Evolutionary conservation across 23 tunicate genomes (phyloP).

Genomic region (Phallusia fumigata): DNA sequence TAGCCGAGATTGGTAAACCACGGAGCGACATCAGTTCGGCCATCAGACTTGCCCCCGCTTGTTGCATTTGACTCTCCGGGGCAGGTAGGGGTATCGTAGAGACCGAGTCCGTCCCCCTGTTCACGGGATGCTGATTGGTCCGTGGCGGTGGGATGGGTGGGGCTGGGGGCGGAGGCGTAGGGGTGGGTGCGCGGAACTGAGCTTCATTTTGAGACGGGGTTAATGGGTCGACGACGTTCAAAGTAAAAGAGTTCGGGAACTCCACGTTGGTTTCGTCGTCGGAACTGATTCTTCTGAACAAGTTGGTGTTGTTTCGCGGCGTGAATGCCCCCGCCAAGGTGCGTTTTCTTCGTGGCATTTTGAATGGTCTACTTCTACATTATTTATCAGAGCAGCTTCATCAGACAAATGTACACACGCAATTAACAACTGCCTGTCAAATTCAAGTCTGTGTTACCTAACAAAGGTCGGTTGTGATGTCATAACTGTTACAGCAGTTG

Average conservation of each 20-base stretch:
- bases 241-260: not conserved
- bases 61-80: not conserved
- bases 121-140: not conserved
- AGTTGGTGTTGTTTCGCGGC: not conserved
- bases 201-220: not conserved
- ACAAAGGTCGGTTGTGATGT: not conserved
- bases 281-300: not conserved
- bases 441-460: not conserved
- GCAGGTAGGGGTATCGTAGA: conserved; percentile 20
- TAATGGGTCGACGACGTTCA: not conserved
- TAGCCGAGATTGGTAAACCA: conserved; percentile 10
- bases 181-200: not conserved
- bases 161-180: too few species aligned
- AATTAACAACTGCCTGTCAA: not conserved
- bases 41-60: conserved; percentile 25
- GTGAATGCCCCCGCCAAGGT: not conserved
- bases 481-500: too few species aligned
- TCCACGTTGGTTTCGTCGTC: not conserved
- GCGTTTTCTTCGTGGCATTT: conserved; percentile 8
- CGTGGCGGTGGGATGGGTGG: conserved; percentile 8
- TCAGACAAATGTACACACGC: too few species aligned
- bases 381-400: not conserved
- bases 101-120: not conserved
- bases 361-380: not conserved
- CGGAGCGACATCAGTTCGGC: conserved; percentile 36